These are phyloP conservation scores for Grammomys surdaster DNA, from an alignment of 2,113 vertebrate genomes.

Conservation along the genomic window DNA sequence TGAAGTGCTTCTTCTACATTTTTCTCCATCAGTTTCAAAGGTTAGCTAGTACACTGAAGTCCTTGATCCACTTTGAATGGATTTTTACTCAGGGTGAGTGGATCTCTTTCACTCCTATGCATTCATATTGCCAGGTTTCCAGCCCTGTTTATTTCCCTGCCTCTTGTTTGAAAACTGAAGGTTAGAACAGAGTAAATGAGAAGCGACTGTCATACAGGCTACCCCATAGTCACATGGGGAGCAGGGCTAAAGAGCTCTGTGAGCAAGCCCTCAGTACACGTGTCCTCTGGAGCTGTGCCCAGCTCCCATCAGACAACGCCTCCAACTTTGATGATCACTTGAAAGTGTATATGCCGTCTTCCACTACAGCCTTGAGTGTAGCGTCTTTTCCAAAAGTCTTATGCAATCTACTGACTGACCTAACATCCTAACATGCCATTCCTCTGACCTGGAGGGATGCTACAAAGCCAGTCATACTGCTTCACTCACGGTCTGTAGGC, in stretches of 20 bases:
- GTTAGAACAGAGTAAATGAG: background rate
- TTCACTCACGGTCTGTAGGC: fast-evolving
- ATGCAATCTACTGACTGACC: background rate
- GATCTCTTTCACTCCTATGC: background rate
- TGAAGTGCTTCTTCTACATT: too few relatives aligned
- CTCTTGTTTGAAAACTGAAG: background rate
- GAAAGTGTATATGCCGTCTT: background rate
- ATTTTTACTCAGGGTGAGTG: background rate
- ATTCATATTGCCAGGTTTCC: background rate
- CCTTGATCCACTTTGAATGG: background rate
- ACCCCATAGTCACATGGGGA: background rate
- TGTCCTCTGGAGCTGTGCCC: background rate
- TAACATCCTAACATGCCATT: background rate
- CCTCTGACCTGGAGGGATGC: background rate
- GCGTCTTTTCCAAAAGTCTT: background rate
- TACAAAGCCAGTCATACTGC: background rate
- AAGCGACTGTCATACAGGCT: background rate
- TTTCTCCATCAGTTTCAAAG: background rate
- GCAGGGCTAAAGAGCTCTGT: background rate
- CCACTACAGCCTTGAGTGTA: background rate
- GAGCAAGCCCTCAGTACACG: background rate
- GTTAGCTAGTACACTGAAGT: background rate
- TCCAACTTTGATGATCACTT: background rate
- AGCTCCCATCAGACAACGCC: background rate
- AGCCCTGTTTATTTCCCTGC: background rate